Evolutionary conservation across 1,140 invertebrate genomes (phyloP), one percentile per base, ranked within the genome.

Genomic region (Drosophila athabasca): DNA sequence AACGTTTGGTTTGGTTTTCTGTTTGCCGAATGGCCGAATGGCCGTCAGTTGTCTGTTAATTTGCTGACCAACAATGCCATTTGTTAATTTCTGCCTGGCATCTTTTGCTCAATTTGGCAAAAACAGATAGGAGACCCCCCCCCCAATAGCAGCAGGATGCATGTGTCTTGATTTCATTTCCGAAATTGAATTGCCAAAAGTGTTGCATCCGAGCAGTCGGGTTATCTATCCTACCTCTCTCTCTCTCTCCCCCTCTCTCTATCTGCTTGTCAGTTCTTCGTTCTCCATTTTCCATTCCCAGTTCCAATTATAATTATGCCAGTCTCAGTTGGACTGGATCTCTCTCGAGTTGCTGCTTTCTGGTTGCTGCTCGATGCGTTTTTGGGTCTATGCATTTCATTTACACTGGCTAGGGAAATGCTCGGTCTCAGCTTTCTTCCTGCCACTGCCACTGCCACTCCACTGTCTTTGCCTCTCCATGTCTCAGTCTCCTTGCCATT

Each of bases 41-140:
- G 57, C 54, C 58, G 57, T 74, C 62, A 76, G 76, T 66, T 75
- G 81, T 72, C 82, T 87, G 74, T 87, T 88, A 78, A 85, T 85
- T 87, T 85, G 67, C 58, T 35, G 45, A 71, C 66, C 44, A 64
- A 58, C 79, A 87, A 85, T 88, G 81, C 68, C 74, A 87, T 85
- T 85, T 85, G 78, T 78, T 85, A 85, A 85, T 82, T 82, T 69
- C 67, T 61, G 59, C 57, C 54, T 31, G 61, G 66, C 70, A 82
- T 78, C 70, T 87, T 73, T 67, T 67, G 78, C 54, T 67, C 73
- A 81, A 78, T 85, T 87, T 71, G 62, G 46, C 73, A 57, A 61
- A 57, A 61, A 46, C 72, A 51, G 15, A 62, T 54, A 45, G 35
- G 9, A 8, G 7, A 13, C 9, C 24, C 24, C 17, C 1, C 17